A percentile compares a stretch with the other conserved stretches of the same genome.
Conservation (phyloP, 1,140 invertebrate genomes). For the Drosophila takahashii region DNA sequence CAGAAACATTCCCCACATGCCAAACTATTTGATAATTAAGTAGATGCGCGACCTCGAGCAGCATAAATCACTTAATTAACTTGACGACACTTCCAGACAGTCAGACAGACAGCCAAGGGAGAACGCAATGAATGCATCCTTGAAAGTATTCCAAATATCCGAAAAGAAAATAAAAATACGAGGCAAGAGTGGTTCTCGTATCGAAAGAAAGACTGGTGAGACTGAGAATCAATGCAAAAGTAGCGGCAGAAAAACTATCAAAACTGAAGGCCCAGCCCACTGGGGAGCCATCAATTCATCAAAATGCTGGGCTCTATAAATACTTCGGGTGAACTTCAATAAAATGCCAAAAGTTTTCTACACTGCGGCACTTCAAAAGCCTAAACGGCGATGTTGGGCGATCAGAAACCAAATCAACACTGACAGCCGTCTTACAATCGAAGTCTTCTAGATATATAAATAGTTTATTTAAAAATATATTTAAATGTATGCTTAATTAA, state of each 20-base stretch:
- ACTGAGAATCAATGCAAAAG: conserved; percentile 69
- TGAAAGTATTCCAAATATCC: conserved; percentile 76
- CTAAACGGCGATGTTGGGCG: not conserved
- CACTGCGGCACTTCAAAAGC: conserved; percentile 61
- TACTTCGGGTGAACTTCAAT: conserved; percentile 73
- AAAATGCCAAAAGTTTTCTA: conserved; percentile 71
- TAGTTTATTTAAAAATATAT: not conserved
- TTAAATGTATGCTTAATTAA: not conserved
- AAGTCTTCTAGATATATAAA: not conserved
- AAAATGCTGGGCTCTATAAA: conserved; percentile 68
- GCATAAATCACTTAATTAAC: conserved; percentile 83
- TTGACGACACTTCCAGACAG: conserved; percentile 69
- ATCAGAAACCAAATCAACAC: conserved; percentile 50
- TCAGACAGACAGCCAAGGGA: conserved; percentile 11
- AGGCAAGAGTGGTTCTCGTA: conserved; percentile 16
- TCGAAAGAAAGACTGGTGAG: conserved; percentile 8
- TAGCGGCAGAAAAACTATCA: conserved; percentile 68
- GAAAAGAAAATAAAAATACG: conserved; percentile 51
- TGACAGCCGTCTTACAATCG: conserved; percentile 44
- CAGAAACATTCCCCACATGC: conserved; percentile 76
- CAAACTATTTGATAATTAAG: conserved; percentile 83
- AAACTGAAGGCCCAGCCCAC: conserved; percentile 61
- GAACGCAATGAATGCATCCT: conserved; percentile 60
- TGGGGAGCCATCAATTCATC: conserved; percentile 80
- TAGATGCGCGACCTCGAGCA: conserved; percentile 78